These are phyloP conservation scores for Neomicropteryx cornuta DNA, from an alignment of 1,140 invertebrate genomes.

Conservation along the genomic window DNA sequence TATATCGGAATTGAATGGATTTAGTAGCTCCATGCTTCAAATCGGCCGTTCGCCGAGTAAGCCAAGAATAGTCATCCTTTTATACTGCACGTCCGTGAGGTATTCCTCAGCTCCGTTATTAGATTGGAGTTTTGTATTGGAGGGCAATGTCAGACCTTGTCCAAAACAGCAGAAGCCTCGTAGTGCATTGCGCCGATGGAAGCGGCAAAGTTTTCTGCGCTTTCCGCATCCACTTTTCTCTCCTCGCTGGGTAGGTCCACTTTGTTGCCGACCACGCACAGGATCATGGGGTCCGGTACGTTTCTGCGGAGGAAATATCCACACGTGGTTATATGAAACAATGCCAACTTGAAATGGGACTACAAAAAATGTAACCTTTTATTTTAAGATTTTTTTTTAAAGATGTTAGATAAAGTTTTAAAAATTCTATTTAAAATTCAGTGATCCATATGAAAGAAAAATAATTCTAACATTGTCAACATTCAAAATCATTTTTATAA, in stretches of 20 bases:
- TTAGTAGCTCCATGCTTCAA: too few species aligned
- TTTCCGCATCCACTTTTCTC: conserved; percentile 50
- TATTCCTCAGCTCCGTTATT: not conserved
- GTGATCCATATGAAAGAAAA: too few species aligned
- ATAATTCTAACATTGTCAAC: too few species aligned
- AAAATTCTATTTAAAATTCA: not conserved
- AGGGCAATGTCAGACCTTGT: conserved; percentile 42
- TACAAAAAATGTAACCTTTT: too few species aligned
- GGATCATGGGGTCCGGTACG: conserved; percentile 60
- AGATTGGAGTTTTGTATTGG: not conserved
- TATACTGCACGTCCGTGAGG: not conserved
- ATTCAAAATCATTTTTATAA: too few species aligned
- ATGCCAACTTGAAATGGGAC: too few species aligned
- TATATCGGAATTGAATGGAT: too few species aligned
- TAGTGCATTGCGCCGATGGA: conserved; percentile 76
- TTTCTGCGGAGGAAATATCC: conserved; percentile 38
- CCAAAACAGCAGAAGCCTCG: conserved; percentile 70
- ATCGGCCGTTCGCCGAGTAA: too few species aligned
- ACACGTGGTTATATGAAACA: too few species aligned
- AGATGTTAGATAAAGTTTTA: not conserved
- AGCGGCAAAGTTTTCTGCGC: conserved; percentile 63
- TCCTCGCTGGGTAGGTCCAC: conserved; percentile 54
- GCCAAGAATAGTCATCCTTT: not conserved
- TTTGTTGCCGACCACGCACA: conserved; percentile 80
- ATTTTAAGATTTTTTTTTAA: not conserved